Base-by-base conservation (phyloP, 2,797 vertebrate genomes). In the Acrossocheilus wenchowensis region DNA sequence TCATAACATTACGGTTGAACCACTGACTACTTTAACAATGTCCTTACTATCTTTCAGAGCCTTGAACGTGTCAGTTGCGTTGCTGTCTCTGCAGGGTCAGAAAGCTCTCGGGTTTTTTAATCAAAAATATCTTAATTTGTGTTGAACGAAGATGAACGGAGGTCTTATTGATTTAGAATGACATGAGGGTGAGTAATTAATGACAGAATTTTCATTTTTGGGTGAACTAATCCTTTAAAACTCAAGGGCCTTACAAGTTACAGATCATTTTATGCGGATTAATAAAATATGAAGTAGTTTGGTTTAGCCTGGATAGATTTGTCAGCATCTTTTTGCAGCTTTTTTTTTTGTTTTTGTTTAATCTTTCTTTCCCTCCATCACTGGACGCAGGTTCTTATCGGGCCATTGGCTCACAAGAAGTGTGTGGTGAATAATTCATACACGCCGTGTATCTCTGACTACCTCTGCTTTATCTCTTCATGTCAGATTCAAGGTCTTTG, bases 351-450 rank as follows among this genome's bases (percentile, higher is more conserved):
- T 30, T 30, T 21, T 68, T 74, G 4, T 83, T 78, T 78, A 78
- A 83, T 72, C 52, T n/a, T 64, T 71, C 6, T 43, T 69, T 48
- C 11, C 48, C 50, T 74, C 41, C 34, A 41, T 88, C 57, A 23
- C 26, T 17, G 43, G 54, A 62, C 10, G 39, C 5, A 80, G 17
- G 43, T n/a, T 50, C 57, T 79, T 89, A 87, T 69, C 74, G 41
- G 19, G 19, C 43, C 34, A 15, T 45, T 43, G 50, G 52, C 68
- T 57, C 45, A n/a, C 43, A 82, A 83, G 26, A 64, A 60, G 45
- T 82, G 21, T 34, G 69, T 23, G 23, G 73, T 84, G 84, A 88
- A 88, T 88, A 80, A 86, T 85, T 87, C 19, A 77, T 90, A 54
- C 41, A 43, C 12, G 0, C 12, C 7, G 48, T 43, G 52, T 62